phyloP scores from a whole-genome alignment of 2,113 vertebrate species.

The Chionomys nivalis region DNA sequence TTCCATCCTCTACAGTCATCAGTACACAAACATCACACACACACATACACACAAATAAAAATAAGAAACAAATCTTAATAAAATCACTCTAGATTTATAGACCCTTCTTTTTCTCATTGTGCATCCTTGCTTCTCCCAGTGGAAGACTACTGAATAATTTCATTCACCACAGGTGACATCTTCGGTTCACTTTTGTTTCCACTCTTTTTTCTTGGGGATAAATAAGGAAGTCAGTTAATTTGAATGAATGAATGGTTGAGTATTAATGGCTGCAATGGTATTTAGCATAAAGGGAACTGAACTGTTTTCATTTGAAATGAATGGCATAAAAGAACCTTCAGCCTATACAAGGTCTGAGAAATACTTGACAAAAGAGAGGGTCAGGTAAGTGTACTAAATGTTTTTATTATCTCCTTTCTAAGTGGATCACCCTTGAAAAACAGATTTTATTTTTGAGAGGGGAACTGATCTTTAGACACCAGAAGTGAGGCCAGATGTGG shows the following conservation, averaged over 20 bases:
- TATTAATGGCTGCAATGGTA: background rate
- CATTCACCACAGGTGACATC: background rate
- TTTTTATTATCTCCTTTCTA: background rate
- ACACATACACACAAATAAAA: background rate
- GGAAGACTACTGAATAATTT: background rate
- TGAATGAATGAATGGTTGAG: background rate
- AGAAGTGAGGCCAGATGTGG: background rate
- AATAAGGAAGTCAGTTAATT: background rate
- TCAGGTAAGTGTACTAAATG: background rate
- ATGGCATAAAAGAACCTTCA: background rate
- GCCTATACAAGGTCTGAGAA: background rate
- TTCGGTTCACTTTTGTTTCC: background rate
- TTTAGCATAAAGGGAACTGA: background rate
- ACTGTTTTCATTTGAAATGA: background rate
- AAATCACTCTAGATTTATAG: background rate
- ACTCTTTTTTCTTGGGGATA: background rate
- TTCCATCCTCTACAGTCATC: background rate
- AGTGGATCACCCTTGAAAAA: background rate
- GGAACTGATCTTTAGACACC: background rate
- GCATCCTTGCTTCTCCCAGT: background rate
- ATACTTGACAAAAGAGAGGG: background rate
- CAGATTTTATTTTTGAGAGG: background rate
- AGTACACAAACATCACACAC: background rate
- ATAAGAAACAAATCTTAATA: background rate
- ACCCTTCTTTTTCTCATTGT: background rate